phyloP scores from a whole-genome alignment of 2,888 invertebrate species.

The Drosophila colorata region DNA sequence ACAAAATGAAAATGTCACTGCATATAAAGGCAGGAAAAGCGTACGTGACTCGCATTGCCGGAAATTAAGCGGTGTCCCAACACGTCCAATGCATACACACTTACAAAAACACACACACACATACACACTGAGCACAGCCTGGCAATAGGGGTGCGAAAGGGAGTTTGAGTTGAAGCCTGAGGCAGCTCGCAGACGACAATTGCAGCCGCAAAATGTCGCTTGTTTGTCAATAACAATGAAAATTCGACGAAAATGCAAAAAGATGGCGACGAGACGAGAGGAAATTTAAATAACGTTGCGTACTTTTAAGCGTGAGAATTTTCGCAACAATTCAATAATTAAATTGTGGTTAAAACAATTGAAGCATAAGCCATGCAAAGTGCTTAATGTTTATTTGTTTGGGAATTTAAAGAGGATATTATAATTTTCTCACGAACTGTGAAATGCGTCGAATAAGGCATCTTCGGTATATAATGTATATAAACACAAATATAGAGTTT shows the following conservation, averaged over 20 bases:
- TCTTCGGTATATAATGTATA: too few relatives aligned
- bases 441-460: too few relatives aligned
- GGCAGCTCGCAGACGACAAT: conserved; percentile 52
- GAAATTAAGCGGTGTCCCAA: conserved; percentile 74
- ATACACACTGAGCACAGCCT: neutral
- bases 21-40: conserved; percentile 70
- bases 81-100: conserved; percentile 56
- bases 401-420: neutral
- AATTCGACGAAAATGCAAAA: conserved; percentile 24
- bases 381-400: conserved; percentile 41
- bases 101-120: conserved; percentile 3
- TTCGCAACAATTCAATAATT: conserved; percentile 14
- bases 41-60: conserved; percentile 75
- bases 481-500: too few relatives aligned
- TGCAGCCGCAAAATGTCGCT: conserved; percentile 71
- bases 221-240: conserved; percentile 72
- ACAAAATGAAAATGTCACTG: conserved; percentile 75
- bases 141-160: conserved; percentile 1
- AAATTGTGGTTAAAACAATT: conserved; percentile 21
- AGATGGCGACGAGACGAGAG: conserved; percentile 1
- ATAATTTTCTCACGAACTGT: too few relatives aligned
- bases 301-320: conserved; percentile 17
- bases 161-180: conserved; percentile 14
- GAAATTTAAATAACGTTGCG: conserved; percentile 15
- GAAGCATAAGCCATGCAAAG: conserved; percentile 25